phyloP scores from a whole-genome alignment of 1,140 invertebrate genomes.

The Zaprionus tsacasi region DNA sequence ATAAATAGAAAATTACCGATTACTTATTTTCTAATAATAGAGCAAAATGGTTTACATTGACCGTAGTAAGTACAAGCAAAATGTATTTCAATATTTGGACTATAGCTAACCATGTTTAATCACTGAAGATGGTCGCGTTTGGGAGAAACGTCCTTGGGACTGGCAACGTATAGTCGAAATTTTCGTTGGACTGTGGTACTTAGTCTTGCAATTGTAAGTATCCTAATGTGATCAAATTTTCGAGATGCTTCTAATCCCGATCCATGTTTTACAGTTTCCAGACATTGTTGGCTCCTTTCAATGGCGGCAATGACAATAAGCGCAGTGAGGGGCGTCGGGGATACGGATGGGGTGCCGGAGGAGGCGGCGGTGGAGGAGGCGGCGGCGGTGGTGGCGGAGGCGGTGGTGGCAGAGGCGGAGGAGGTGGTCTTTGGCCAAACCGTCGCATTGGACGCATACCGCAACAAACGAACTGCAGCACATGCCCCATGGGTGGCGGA shows the following conservation, averaged over 20 bases:
- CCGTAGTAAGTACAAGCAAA: background rate
- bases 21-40: background rate
- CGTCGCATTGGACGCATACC: slow-evolving; percentile 68
- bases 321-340: slow-evolving; percentile 35
- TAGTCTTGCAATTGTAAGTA: slow-evolving; percentile 64
- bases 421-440: slow-evolving; percentile 66
- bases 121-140: slow-evolving; percentile 67
- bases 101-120: background rate
- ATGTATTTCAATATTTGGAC: background rate
- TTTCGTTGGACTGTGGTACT: slow-evolving; percentile 60
- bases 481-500: slow-evolving; percentile 53
- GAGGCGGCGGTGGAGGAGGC: slow-evolving; percentile 44
- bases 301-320: slow-evolving; percentile 28
- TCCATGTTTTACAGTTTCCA: slow-evolving; percentile 35
- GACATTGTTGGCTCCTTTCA: slow-evolving; percentile 64
- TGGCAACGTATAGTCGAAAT: slow-evolving; percentile 59
- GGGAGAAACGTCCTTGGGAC: slow-evolving; percentile 74
- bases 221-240: background rate
- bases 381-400: slow-evolving; percentile 44
- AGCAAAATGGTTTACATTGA: slow-evolving; percentile 34
- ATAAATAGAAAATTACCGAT: slow-evolving; percentile 2
- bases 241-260: background rate
- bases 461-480: slow-evolving; percentile 36
- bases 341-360: slow-evolving; percentile 48
- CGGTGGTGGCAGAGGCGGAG: slow-evolving; percentile 25